phyloP scores from a whole-genome alignment of 2,797 vertebrate genomes.

The Gephyroberyx darwinii region DNA sequence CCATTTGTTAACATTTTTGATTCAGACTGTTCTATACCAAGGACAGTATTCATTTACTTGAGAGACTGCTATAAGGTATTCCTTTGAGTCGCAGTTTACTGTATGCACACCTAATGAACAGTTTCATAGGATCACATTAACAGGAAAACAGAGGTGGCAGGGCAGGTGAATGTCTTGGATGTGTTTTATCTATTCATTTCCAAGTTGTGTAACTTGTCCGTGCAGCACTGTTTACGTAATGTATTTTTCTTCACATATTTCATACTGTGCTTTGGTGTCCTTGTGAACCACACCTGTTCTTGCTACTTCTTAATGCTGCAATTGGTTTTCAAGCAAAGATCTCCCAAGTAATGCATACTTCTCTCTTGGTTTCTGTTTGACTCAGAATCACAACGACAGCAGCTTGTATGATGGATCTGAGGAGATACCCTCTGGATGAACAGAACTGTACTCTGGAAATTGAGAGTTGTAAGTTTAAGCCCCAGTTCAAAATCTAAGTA shows the following conservation, averaged over 20 bases:
- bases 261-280: background rate
- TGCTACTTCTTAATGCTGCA: background rate
- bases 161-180: background rate
- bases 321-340: background rate
- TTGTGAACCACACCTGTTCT: background rate
- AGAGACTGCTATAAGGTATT: background rate
- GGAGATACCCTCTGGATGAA: slow-evolving; percentile 96
- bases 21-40: background rate
- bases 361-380: slow-evolving; percentile 32
- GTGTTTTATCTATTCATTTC: background rate
- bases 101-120: background rate
- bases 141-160: background rate
- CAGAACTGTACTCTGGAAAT: slow-evolving; percentile 99
- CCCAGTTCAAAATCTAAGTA: slow-evolving; percentile 55
- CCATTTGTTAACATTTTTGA: background rate
- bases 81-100: background rate
- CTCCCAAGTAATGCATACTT: background rate
- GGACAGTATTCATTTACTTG: background rate
- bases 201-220: background rate
- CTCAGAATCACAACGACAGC: slow-evolving; percentile 98
- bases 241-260: background rate
- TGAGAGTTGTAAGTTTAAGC: slow-evolving; percentile 93
- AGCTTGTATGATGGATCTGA: slow-evolving; percentile 99
- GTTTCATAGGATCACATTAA: background rate
- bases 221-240: background rate